Percentiles rank a stretch among this genome's conserved stretches.
These are phyloP conservation scores for Achatina immaculata DNA, from an alignment of 1,140 invertebrate species.

Conservation along the genomic window DNA sequence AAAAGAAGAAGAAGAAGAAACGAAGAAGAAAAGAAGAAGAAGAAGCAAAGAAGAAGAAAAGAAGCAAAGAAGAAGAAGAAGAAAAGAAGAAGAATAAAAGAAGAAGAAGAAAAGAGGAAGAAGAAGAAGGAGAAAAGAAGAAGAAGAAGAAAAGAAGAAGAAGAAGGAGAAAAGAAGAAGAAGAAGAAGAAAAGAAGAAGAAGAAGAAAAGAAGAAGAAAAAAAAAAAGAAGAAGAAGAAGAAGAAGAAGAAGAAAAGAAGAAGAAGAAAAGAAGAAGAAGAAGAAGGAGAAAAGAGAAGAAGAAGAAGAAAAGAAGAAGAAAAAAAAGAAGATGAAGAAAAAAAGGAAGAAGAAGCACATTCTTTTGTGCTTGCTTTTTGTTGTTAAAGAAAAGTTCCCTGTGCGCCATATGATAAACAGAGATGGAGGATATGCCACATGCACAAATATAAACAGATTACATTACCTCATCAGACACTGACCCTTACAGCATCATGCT, in stretches of 20 bases:
- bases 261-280: neutral
- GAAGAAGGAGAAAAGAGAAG: neutral
- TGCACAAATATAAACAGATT: too few relatives aligned
- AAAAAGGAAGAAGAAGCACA: neutral
- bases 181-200: conserved; percentile 6
- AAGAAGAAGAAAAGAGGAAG: neutral
- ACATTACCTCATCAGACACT: too few relatives aligned
- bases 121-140: neutral
- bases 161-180: neutral
- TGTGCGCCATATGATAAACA: too few relatives aligned
- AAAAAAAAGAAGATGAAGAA: conserved; percentile 13
- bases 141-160: neutral
- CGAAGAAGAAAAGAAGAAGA: neutral
- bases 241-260: neutral
- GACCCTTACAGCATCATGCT: too few relatives aligned
- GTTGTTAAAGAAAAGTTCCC: too few relatives aligned
- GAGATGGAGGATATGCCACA: too few relatives aligned
- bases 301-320: neutral
- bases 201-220: neutral
- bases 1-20: neutral
- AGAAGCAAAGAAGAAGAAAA: neutral
- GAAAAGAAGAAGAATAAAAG: neutral
- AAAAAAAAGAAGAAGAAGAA: neutral
- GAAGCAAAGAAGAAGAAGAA: neutral
- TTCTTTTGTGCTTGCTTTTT: neutral